A percentile compares a stretch with the other conserved stretches of the same genome.
Evolutionary conservation across 2,888 invertebrate genomes (phyloP).

Genomic region (Pachymerium ferrugineum): DNA sequence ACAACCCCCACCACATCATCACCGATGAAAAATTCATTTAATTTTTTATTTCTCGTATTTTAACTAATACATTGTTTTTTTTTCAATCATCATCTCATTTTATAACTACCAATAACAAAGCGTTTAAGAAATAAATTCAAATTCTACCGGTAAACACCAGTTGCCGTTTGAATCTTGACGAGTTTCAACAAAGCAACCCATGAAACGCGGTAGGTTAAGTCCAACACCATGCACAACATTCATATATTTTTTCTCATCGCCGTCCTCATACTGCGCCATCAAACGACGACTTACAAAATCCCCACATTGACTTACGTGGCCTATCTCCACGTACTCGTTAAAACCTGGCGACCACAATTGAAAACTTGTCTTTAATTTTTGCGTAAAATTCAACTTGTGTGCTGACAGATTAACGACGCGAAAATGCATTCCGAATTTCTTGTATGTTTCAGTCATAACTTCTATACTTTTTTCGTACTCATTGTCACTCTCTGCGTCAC

Average conservation of each 20-base stretch:
- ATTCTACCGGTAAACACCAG: neutral
- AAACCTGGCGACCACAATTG: slow-evolving; percentile 67
- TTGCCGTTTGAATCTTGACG: neutral
- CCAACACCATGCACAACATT: slow-evolving; percentile 15
- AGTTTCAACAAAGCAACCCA: slow-evolving; percentile 18
- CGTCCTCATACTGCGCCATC: slow-evolving; percentile 56
- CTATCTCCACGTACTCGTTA: slow-evolving; percentile 64
- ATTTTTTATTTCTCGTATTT: neutral
- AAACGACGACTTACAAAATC: slow-evolving; percentile 73
- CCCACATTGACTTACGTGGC: slow-evolving; percentile 63
- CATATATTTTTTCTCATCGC: slow-evolving; percentile 49
- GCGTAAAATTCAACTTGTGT: slow-evolving; percentile 57
- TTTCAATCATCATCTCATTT: neutral
- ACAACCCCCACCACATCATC: neutral
- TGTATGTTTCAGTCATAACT: slow-evolving; percentile 57
- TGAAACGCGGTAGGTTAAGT: neutral
- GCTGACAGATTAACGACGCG: slow-evolving; percentile 60
- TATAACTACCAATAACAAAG: too few species aligned
- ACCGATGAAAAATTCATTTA: neutral
- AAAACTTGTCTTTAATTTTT: slow-evolving; percentile 62
- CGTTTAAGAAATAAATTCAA: neutral
- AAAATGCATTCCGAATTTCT: slow-evolving; percentile 62
- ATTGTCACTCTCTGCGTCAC: slow-evolving; percentile 49
- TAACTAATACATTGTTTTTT: neutral
- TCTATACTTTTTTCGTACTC: slow-evolving; percentile 57